Evolutionary conservation across 2,113 vertebrate genomes (phyloP), one percentile per base, ranked within the genome.

Genomic region (Bubo scandiacus): DNA sequence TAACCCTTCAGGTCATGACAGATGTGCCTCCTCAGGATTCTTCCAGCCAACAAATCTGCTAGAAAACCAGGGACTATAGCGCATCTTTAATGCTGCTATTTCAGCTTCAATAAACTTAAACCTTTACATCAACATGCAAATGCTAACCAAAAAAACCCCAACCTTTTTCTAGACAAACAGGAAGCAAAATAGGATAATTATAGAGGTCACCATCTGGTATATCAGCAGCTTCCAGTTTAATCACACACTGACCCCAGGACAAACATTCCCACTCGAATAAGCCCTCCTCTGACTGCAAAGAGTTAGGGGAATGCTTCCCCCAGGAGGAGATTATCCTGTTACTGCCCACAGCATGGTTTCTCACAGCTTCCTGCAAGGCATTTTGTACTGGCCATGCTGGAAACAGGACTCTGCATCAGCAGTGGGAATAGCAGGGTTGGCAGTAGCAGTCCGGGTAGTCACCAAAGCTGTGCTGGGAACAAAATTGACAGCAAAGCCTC

Each of bases 141-240:
- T 2, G 6, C 3, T 11, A 67, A 38, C 5, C 7, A 40, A 26
- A 61, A 49, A 45, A 27, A 23, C 12, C 43, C 43, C 43, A 45
- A 45, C 43, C 16, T 45, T 68, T 62, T 20, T 72, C 78, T 72
- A 92, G 85, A 84, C 95, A 93, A 95, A 92, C 84, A 90, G 81
- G 96, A 95, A 92, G 74, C 62, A 95, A 95, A 97, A 90, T 88
- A 95, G 84, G 95, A 96, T 95, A 94, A 96, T 97, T 97, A 89
- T 95, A 89, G 95, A 96, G 89, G 92, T 94, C 91, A 92, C 95
- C 95, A 97, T 96, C 97, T 97, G 92, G 83, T 95, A 43, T 42
- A 95, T 16, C 92, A 91, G 93, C 78, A 94, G 97, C 94, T 89
- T 94, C 78, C 87, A 95, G 78, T 96, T 97, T 97, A 97, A 97